A percentile compares a stretch with the other conserved stretches of the same genome.
Conservation (phyloP, 2,113 vertebrate species). For the Natator depressus region DNA sequence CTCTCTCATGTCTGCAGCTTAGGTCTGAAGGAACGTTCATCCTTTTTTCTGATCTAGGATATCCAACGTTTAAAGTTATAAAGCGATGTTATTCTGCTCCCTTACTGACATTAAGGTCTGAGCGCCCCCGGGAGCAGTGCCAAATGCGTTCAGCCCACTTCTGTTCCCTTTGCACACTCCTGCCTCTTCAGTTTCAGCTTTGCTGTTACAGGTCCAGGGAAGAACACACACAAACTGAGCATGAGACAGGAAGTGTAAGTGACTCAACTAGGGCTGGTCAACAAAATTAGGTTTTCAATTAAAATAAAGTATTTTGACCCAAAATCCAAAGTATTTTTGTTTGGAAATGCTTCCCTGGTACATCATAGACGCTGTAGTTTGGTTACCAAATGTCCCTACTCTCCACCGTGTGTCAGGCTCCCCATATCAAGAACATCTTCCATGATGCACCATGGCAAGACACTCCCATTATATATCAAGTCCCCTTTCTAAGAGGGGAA, state of each 20-base stretch:
- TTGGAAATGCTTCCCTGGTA: background rate
- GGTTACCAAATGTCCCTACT: background rate
- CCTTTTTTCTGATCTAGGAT: background rate
- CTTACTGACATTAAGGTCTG: background rate
- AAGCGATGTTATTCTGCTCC: background rate
- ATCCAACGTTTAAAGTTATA: background rate
- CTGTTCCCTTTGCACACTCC: background rate
- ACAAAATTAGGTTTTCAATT: background rate
- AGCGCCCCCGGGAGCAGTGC: background rate
- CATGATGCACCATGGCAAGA: background rate
- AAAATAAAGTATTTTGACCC: background rate
- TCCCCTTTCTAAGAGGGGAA: background rate
- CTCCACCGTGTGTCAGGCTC: background rate
- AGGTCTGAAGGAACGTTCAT: background rate
- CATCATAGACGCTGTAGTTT: background rate
- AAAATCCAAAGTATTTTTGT: background rate
- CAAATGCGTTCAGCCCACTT: background rate
- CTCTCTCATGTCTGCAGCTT: background rate
- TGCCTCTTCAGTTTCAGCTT: background rate
- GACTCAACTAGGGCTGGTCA: background rate
- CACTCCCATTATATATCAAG: background rate
- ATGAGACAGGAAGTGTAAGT: background rate
- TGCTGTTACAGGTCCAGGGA: background rate
- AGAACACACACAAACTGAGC: background rate
- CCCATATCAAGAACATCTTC: background rate